Evolutionary conservation across 2,797 vertebrate species (phyloP).

Genomic region (Sylvia borin): DNA sequence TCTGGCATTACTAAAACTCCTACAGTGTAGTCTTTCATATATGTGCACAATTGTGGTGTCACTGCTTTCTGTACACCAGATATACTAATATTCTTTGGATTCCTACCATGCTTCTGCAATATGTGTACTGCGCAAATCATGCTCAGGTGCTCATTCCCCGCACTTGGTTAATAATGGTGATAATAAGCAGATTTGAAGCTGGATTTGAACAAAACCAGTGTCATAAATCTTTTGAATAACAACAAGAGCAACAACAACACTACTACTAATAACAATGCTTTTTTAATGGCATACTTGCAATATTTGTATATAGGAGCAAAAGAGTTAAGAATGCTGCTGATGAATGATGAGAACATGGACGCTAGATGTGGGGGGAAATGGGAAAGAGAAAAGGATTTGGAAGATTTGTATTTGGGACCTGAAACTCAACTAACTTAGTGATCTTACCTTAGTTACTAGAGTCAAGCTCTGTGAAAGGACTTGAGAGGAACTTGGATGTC

Average conservation of each 20-base stretch:
- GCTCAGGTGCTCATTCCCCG: neutral
- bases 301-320: neutral
- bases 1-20: neutral
- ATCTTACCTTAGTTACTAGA: neutral
- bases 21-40: neutral
- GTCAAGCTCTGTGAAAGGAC: neutral
- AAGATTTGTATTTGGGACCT: neutral
- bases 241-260: neutral
- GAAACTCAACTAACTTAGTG: neutral
- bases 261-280: neutral
- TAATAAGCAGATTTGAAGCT: neutral
- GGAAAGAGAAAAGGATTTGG: neutral
- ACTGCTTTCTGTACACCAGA: neutral
- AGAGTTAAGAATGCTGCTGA: neutral
- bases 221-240: neutral
- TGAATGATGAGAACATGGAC: neutral
- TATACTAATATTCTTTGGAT: neutral
- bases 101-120: neutral
- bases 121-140: neutral
- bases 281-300: neutral
- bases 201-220: neutral
- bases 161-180: neutral
- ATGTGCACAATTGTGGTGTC: neutral
- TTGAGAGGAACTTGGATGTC: neutral
- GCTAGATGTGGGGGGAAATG: neutral